phyloP scores from a whole-genome alignment of 2,113 vertebrate species.

The Ia io region DNA sequence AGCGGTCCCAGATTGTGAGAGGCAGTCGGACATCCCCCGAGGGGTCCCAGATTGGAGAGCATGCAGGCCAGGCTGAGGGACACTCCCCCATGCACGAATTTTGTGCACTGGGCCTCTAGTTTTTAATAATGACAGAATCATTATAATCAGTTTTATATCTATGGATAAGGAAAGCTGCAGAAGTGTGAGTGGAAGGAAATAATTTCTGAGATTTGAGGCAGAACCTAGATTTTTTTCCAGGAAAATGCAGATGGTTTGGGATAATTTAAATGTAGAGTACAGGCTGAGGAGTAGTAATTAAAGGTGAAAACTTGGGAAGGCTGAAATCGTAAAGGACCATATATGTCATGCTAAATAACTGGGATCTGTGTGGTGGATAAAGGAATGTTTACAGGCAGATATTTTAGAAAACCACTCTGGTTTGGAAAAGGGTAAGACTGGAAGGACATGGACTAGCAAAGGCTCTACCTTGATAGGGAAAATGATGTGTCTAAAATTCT shows the following conservation, averaged over 20 bases:
- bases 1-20: too few species aligned
- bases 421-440: background rate
- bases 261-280: background rate
- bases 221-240: background rate
- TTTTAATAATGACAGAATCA: background rate
- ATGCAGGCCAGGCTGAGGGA: too few species aligned
- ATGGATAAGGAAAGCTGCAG: background rate
- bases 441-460: background rate
- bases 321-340: background rate
- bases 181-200: background rate
- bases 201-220: background rate
- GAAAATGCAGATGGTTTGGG: background rate
- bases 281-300: background rate
- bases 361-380: background rate
- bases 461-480: background rate
- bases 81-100: too few species aligned
- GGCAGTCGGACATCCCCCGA: too few species aligned
- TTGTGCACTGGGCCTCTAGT: too few species aligned
- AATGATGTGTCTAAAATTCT: background rate
- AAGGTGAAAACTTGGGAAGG: background rate
- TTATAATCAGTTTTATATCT: background rate
- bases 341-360: background rate
- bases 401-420: background rate
- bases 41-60: too few species aligned
- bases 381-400: background rate